Evolutionary conservation across 2,797 vertebrate species (phyloP), one percentile per base, ranked within the genome.

Genomic region (Cossypha heuglini): DNA sequence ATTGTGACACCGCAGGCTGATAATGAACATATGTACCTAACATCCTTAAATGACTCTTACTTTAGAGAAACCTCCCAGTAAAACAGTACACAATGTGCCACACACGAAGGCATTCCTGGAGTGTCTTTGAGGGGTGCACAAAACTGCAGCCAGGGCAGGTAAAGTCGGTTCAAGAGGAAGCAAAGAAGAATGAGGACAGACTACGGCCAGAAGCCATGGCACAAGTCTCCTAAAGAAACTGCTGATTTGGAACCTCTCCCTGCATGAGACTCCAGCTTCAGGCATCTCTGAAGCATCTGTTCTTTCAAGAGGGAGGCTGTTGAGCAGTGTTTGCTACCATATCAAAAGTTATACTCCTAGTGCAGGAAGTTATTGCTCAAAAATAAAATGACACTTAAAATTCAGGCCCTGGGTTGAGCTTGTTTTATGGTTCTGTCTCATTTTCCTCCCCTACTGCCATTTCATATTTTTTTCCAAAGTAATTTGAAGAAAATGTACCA

Each of bases 281-380:
- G 88, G 66, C 88, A n/a, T 61, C 76, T 88, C 82, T 66, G 68
- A 80, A 91, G 90, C 93, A 94, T 85, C 90, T 62, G 87, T 49
- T 87, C 71, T 69, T 91, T 73, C 43, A 61, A 31, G 26, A 57
- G 29, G 8, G 19, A 72, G 51, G 35, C 22, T 82, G 28, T 54
- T 58, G 59, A 66, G 51, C 33, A 15, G 25, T 69, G 51, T 82
- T 73, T 85, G 75, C 55, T 82, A 51, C 26, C 0, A 0, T 38
- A 69, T 62, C 57, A 57, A 61, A 88, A 83, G 61, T 73, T 80
- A n/a, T 42, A 12, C 31, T 77, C 31, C 37, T 48, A 40, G 43
- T 8, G 1, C 29, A 43, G 58, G 43, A 95, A 94, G 17, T 11
- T 73, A 62, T 43, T 72, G 21, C 74, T 94, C 46, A 73, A 63